Conservation (phyloP, 92 coral and sea anemone genomes). For the Bergia puertoricense region DNA sequence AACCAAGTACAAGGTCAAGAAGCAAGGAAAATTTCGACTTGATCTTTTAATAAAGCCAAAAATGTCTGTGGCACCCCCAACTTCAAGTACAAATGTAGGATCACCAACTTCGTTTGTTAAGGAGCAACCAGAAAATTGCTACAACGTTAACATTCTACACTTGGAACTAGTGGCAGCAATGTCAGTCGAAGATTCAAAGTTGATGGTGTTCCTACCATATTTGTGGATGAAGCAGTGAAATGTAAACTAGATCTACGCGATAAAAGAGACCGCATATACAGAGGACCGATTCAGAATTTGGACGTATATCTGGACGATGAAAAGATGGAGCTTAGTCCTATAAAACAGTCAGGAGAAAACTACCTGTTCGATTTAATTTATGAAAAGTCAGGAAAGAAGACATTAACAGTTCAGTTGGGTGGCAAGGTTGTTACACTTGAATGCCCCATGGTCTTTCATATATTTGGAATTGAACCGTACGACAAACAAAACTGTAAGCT, state of each 20-base stretch:
- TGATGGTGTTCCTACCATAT: constrained; percentile 4
- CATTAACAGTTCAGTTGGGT: background rate
- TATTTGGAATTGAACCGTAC: constrained; percentile 32
- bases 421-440: background rate
- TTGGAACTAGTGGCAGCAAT: constrained; percentile 16
- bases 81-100: background rate
- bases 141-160: background rate
- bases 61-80: background rate
- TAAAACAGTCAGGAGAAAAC: background rate
- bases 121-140: background rate
- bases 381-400: constrained; percentile 6
- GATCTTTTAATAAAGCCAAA: background rate
- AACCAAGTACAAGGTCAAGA: constrained; percentile 16
- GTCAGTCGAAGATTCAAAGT: constrained; percentile 4
- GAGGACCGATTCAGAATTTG: constrained; percentile 3
- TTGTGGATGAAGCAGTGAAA: background rate
- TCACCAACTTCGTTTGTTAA: background rate
- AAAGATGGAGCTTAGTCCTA: background rate
- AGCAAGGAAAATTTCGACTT: constrained; percentile 4
- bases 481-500: constrained; percentile 2
- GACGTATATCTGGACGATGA: constrained; percentile 4
- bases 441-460: background rate
- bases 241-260: constrained; percentile 31
- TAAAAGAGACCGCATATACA: background rate
- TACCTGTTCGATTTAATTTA: background rate